These are phyloP conservation scores for Paragorgia papillata DNA, from an alignment of 92 coral and sea anemone species.

Conservation along the genomic window DNA sequence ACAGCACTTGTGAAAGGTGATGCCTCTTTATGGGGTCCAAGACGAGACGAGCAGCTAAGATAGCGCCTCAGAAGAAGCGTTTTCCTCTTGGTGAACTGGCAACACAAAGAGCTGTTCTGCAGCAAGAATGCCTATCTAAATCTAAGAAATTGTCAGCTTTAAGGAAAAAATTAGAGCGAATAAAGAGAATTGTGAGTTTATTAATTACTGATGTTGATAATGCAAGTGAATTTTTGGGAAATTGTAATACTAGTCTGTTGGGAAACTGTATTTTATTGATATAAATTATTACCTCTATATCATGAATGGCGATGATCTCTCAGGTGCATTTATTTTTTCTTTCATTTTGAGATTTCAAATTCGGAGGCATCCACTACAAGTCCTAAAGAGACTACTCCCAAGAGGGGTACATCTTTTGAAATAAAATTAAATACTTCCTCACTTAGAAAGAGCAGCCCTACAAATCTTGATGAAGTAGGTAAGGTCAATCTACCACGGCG, in stretches of 20 bases:
- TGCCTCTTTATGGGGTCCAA: not conserved
- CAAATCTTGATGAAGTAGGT: conserved; percentile 44
- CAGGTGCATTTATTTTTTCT: too few relatives aligned
- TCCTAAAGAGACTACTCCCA: not conserved
- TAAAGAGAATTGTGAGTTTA: not conserved
- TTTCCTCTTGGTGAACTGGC: conserved; percentile 62
- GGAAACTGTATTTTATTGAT: too few relatives aligned
- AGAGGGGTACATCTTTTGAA: not conserved
- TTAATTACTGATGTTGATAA: not conserved
- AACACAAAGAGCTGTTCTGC: conserved; percentile 55
- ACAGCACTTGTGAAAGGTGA: too few relatives aligned
- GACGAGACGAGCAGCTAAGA: conserved; percentile 50
- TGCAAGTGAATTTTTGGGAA: too few relatives aligned
- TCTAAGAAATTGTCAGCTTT: conserved; percentile 45
- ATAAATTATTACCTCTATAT: too few relatives aligned
- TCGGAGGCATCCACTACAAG: too few relatives aligned
- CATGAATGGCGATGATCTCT: too few relatives aligned
- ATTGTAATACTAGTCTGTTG: too few relatives aligned
- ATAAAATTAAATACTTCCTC: not conserved
- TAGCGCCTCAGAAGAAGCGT: conserved; percentile 46
- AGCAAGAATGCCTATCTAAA: conserved; percentile 57
- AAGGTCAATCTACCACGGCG: conserved; percentile 33
- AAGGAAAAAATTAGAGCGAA: not conserved
- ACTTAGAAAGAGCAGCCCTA: too few relatives aligned
- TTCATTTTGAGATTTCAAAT: too few relatives aligned